A percentile compares a stretch with the other conserved stretches of the same genome.
Conservation (phyloP, 2,888 invertebrate species). For the Oegoconia quadripuncta region DNA sequence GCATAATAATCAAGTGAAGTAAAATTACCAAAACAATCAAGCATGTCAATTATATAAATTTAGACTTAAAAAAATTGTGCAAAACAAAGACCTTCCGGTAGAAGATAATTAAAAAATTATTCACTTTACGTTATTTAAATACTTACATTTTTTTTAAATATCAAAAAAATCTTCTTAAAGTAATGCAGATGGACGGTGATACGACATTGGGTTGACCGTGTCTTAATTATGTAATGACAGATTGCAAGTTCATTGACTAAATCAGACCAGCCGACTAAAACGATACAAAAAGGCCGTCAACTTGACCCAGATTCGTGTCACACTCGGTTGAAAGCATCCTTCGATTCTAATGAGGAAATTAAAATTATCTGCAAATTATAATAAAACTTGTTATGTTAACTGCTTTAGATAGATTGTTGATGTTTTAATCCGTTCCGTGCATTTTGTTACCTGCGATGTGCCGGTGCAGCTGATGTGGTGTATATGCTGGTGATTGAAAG, state of each 20-base stretch:
- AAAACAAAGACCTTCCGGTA: conserved; percentile 11
- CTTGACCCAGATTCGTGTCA: conserved; percentile 64
- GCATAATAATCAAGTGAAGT: no score
- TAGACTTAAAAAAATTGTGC: not conserved
- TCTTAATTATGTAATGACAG: conserved; percentile 20
- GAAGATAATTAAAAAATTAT: conserved; percentile 3
- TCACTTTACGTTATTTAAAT: conserved; percentile 7
- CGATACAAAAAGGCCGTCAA: conserved; percentile 64
- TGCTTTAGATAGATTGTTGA: no score
- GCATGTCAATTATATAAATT: not conserved
- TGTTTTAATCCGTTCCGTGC: no score
- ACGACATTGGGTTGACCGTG: conserved; percentile 10
- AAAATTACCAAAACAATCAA: not conserved
- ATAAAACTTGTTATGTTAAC: no score
- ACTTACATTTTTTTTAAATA: conserved; percentile 1
- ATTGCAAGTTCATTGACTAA: conserved; percentile 54
- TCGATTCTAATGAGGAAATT: conserved; percentile 8
- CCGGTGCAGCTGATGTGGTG: no score
- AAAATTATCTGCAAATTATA: not conserved
- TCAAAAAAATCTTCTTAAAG: conserved; percentile 9
- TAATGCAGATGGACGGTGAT: conserved; percentile 5
- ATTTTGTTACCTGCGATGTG: no score
- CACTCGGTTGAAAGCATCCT: conserved; percentile 44
- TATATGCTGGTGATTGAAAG: no score
- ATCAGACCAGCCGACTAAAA: conserved; percentile 55